Conservation (phyloP, 2,797 vertebrate genomes). For the Vespertilio murinus region DNA sequence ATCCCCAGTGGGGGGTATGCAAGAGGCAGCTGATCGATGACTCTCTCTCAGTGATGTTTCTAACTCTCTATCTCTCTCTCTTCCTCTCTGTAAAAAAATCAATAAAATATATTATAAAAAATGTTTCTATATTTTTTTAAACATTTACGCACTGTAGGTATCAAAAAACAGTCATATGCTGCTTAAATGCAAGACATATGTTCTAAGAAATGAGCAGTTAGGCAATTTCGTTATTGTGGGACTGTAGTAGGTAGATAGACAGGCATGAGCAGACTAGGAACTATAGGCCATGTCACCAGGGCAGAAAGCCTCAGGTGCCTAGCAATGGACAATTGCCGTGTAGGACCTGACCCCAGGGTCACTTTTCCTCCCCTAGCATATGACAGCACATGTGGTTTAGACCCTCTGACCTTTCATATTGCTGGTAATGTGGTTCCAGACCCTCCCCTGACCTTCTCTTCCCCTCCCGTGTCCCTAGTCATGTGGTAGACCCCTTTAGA, state of each 20-base stretch:
- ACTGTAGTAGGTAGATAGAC: neutral
- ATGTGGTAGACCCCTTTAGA: neutral
- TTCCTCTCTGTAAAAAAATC: too few relatives aligned
- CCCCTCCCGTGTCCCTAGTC: neutral
- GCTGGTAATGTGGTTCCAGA: neutral
- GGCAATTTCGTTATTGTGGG: neutral
- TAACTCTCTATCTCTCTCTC: too few relatives aligned
- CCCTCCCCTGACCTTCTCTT: neutral
- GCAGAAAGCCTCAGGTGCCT: neutral
- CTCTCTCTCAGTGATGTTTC: too few relatives aligned
- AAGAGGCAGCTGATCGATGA: too few relatives aligned
- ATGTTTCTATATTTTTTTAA: neutral
- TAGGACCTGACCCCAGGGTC: neutral
- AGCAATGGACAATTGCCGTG: neutral
- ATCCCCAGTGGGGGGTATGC: too few relatives aligned
- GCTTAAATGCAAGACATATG: neutral
- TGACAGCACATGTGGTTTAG: neutral
- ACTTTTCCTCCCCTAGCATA: neutral
- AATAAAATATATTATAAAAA: neutral
- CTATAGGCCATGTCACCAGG: too few relatives aligned
- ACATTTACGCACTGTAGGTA: neutral
- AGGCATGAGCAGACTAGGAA: neutral
- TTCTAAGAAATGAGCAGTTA: neutral
- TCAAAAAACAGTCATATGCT: neutral
- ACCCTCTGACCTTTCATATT: neutral